Percentiles rank a stretch among this genome's conserved stretches.
phyloP scores from a whole-genome alignment of 2,797 vertebrate genomes.

The Argentina silus region DNA sequence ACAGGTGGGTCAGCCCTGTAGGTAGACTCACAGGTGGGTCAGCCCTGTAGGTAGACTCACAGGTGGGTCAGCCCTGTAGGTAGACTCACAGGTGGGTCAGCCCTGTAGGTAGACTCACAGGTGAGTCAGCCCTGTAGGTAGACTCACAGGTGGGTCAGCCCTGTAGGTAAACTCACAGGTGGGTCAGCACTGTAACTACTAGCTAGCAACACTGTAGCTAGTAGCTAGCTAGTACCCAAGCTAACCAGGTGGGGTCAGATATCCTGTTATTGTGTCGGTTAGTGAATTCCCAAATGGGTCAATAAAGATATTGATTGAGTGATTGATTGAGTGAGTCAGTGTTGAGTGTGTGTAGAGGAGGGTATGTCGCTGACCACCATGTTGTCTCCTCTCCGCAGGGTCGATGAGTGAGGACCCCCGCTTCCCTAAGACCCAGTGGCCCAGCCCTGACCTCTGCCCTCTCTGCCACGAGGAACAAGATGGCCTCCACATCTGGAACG shows the following conservation, averaged over 20 bases:
- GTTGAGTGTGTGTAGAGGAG: too few species aligned
- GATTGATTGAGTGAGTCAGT: too few species aligned
- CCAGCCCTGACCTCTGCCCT: constrained; percentile 86
- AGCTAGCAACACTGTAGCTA: too few species aligned
- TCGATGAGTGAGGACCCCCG: constrained; percentile 89
- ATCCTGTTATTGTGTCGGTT: too few species aligned
- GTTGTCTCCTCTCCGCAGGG: constrained; percentile 70
- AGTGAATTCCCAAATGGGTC: too few species aligned
- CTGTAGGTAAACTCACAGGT: neutral
- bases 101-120: neutral
- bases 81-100: constrained; percentile 84
- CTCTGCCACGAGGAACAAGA: constrained; percentile 86
- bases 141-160: neutral
- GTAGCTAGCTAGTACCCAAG: neutral
- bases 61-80: neutral
- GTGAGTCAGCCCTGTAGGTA: neutral
- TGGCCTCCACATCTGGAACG: constrained; percentile 87
- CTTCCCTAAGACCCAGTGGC: constrained; percentile 92
- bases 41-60: neutral
- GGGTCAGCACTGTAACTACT: neutral
- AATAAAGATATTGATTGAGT: too few species aligned
- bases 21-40: neutral
- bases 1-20: neutral
- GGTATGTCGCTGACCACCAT: too few species aligned
- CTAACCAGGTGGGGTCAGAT: too few species aligned